phyloP scores from a whole-genome alignment of 2,113 vertebrate genomes.

The Carassius carassius region DNA sequence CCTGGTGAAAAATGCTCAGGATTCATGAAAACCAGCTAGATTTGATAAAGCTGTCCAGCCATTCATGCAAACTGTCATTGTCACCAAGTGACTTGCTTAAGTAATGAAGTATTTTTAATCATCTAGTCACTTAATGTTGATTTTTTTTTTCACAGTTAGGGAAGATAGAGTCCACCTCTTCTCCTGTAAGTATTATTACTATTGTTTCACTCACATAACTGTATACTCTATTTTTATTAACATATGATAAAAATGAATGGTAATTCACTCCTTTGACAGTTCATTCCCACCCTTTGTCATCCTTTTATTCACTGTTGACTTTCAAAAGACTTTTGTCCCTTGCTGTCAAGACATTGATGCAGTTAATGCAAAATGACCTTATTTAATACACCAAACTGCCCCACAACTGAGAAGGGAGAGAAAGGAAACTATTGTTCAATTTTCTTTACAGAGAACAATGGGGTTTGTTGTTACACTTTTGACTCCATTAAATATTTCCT shows the following conservation, averaged over 20 bases:
- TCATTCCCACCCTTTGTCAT: conserved; percentile 10
- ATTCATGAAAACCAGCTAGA: conserved; percentile 17
- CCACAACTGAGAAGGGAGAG: background rate
- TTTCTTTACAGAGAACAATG: background rate
- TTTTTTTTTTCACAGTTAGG: conserved; percentile 4
- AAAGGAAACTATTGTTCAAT: background rate
- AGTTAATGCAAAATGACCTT: conserved; percentile 51
- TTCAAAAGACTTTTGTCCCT: conserved; percentile 39
- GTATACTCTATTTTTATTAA: conserved; percentile 24
- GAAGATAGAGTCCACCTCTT: background rate
- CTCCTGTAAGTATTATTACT: background rate
- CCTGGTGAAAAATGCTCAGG: conserved; percentile 28
- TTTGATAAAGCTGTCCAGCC: background rate
- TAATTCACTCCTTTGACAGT: conserved; percentile 36
- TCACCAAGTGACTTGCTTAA: background rate
- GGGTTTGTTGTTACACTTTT: background rate
- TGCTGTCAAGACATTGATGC: conserved; percentile 57
- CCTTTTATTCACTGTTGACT: conserved; percentile 26
- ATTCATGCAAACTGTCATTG: background rate
- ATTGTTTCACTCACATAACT: background rate
- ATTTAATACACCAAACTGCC: conserved; percentile 35
- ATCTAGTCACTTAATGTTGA: background rate
- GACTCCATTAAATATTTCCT: background rate
- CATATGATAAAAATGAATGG: background rate
- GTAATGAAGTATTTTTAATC: background rate